Evolutionary conservation across 1,140 invertebrate species (phyloP).

Genomic region (Varroa destructor): DNA sequence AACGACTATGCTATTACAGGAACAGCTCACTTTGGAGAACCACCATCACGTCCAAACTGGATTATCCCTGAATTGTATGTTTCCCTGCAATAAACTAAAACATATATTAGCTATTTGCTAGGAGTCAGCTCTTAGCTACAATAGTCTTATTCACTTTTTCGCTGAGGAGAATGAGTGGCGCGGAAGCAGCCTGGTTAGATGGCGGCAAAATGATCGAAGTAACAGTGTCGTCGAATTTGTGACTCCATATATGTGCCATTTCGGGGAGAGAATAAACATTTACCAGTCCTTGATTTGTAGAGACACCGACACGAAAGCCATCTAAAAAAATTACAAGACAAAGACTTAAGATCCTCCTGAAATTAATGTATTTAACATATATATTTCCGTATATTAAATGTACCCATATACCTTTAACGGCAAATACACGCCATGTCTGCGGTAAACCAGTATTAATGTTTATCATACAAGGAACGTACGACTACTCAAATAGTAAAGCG

Average conservation of each 20-base stretch:
- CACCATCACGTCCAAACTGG: no score
- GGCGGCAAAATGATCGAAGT: not conserved
- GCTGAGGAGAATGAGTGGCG: slow-evolving; percentile 28
- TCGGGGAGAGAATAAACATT: not conserved
- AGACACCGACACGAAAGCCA: slow-evolving; percentile 1
- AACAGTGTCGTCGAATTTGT: slow-evolving; percentile 4
- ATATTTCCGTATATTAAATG: not conserved
- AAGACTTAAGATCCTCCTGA: not conserved
- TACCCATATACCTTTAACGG: no score
- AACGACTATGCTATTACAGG: no score
- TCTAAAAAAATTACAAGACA: not conserved
- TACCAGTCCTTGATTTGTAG: slow-evolving; percentile 19
- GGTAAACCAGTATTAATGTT: no score
- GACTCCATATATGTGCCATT: not conserved
- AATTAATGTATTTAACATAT: not conserved
- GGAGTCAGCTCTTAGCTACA: no score
- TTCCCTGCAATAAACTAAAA: no score
- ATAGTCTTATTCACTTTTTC: slow-evolving; percentile 28
- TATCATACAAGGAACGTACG: no score
- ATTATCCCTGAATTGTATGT: no score
- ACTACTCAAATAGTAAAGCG: no score
- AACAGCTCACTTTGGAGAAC: no score
- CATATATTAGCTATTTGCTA: no score
- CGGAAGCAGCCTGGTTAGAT: slow-evolving; percentile 7
- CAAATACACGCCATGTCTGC: no score